A percentile compares a stretch with the other conserved stretches of the same genome.
phyloP scores from a whole-genome alignment of 2,113 vertebrate species.

The Ramphastos sulfuratus region DNA sequence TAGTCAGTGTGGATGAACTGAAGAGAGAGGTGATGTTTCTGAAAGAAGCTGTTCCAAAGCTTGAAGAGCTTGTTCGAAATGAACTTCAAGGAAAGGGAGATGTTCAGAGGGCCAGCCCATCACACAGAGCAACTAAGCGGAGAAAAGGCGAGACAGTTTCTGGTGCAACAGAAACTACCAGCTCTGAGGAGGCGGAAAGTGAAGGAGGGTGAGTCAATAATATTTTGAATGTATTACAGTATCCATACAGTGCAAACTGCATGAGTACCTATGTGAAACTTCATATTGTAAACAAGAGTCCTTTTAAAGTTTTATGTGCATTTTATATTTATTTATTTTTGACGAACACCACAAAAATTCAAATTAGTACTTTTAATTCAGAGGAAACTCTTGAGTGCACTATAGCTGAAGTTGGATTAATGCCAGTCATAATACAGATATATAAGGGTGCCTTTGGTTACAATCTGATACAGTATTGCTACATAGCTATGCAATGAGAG shows the following conservation, averaged over 20 bases:
- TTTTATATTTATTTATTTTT: not conserved
- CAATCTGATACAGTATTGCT: not conserved
- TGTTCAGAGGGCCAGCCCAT: conserved; percentile 72
- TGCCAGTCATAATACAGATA: not conserved
- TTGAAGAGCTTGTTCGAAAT: conserved; percentile 84
- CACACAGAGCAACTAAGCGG: conserved; percentile 78
- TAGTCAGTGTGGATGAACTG: conserved; percentile 87
- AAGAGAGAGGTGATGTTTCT: conserved; percentile 88
- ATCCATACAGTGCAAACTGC: not conserved
- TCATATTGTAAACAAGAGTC: not conserved
- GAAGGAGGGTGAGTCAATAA: conserved; percentile 91
- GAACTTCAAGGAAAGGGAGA: conserved; percentile 78
- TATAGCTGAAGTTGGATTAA: not conserved
- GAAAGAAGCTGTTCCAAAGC: conserved; percentile 84
- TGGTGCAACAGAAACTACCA: conserved; percentile 74
- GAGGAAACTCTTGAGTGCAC: not conserved
- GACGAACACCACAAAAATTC: not conserved
- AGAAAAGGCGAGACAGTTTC: conserved; percentile 72
- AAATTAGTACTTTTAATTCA: not conserved
- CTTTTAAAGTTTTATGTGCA: not conserved
- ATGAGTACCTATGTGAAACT: not conserved
- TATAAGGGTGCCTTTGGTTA: not conserved
- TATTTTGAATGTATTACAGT: not conserved
- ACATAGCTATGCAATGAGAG: not conserved
- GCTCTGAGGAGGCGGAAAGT: conserved; percentile 95